Evolutionary conservation across 2,113 vertebrate genomes (phyloP).

Genomic region (Triplophysa siluroides): DNA sequence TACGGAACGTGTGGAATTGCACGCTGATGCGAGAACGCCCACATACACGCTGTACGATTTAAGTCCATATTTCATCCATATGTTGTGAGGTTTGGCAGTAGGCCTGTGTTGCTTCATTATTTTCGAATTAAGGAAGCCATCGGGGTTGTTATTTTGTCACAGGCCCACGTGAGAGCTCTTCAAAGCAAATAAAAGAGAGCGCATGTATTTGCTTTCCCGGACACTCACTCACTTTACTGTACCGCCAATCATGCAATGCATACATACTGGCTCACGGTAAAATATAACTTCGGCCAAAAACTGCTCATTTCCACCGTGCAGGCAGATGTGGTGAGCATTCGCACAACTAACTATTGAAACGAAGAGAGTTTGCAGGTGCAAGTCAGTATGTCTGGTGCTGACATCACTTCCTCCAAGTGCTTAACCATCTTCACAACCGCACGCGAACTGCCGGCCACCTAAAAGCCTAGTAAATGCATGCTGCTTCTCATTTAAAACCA

Average conservation of each 20-base stretch:
- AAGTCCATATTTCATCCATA: constrained; percentile 9
- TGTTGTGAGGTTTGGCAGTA: background rate
- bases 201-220: background rate
- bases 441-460: background rate
- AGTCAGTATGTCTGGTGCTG: constrained; percentile 14
- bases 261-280: constrained; percentile 52
- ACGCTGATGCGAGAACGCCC: background rate
- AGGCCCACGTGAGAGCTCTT: background rate
- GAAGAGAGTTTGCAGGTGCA: background rate
- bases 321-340: background rate
- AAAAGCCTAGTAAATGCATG: background rate
- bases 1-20: constrained; percentile 30
- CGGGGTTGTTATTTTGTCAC: background rate
- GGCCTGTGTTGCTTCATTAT: background rate
- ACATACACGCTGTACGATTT: constrained; percentile 2
- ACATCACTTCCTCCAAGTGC: constrained; percentile 36
- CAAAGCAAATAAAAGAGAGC: background rate
- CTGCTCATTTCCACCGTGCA: background rate
- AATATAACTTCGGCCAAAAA: background rate
- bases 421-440: background rate
- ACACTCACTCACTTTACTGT: background rate
- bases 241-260: constrained; percentile 28
- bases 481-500: constrained; percentile 5
- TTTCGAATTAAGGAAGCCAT: background rate
- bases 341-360: background rate